Base-by-base conservation (phyloP, 30 jellyfish, hydroid and myxozoan species). In the Clytia hemisphaerica region DNA sequence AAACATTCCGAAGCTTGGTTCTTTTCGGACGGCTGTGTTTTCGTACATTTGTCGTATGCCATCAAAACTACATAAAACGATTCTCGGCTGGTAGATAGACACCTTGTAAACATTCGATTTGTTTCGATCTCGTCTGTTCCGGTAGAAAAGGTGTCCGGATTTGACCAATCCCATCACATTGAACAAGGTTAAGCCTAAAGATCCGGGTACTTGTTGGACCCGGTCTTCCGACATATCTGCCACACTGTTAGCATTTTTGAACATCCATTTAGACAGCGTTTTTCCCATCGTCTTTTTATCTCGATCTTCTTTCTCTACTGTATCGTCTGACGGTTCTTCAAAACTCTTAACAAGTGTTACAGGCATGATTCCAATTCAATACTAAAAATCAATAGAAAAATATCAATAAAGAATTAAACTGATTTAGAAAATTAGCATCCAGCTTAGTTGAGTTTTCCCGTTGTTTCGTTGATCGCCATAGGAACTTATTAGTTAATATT, bases 61-160 rank as follows among this genome's bases (percentile, higher is more conserved):
- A 22, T 57, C 49, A 31, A 21, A 57, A 22, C 30, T n/a, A 57
- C 70, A 57, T 45, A 57, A 25, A 28, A 57, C 26, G 30, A 57
- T 31, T 26, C 70, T 26, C 1, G 54, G 29, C 6, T 45, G 45
- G 30, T 22, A 57, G 14, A 57, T 3, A 31, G 25, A 22, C 44
- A 57, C 70, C 51, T 57, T 57, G 30, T 3, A 57, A 9, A 57
- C 70, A 0, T 9, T 3, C 37, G 44, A 21, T 57, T 57, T 57
- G 44, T 57, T 21, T 31, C 30, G 7, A 0, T 33, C 25, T 4
- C 25, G 25, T 57, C 42, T 57, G 4, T 0, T 57, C 12, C 26
- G 35, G 44, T 57, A 57, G 30, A 57, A 57, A 18, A 22, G 36
- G 16, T 57, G 70, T 1, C 70, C 70, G 19, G 25, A 22, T 57